Conservation (phyloP, 1,140 invertebrate genomes). For the Oedothorax gibbosus region DNA sequence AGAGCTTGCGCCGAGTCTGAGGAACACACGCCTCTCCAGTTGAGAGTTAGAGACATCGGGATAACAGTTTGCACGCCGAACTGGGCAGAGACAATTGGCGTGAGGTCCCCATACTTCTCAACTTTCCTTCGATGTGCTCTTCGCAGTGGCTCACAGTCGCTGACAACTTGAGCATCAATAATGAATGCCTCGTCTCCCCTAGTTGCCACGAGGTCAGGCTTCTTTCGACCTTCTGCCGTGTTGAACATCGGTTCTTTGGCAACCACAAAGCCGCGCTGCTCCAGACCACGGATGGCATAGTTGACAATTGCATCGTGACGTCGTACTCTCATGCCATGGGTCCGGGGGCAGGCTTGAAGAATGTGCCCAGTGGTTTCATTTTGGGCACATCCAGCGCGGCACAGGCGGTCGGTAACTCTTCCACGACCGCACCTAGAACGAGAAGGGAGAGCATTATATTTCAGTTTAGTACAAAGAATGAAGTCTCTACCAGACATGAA, state of each 20-base stretch:
- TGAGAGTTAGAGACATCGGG: background rate
- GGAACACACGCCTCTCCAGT: background rate
- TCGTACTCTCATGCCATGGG: background rate
- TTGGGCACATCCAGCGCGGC: background rate
- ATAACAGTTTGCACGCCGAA: background rate
- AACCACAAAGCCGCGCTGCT: background rate
- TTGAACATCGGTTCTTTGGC: background rate
- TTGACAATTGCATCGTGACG: background rate
- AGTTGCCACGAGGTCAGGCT: background rate
- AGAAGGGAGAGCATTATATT: background rate
- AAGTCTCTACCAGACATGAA: background rate
- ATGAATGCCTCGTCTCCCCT: background rate
- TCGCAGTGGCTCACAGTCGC: background rate
- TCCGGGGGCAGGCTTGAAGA: background rate
- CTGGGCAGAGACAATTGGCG: rapidly evolving
- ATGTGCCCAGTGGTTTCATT: background rate
- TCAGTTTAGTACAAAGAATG: background rate
- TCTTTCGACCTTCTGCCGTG: background rate
- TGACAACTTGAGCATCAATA: background rate
- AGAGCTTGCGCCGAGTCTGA: background rate
- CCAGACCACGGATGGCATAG: background rate
- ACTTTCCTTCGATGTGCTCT: background rate
- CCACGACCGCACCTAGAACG: background rate
- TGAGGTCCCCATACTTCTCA: background rate
- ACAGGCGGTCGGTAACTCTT: background rate